phyloP scores from a whole-genome alignment of 2,113 vertebrate genomes.

The Podarcis muralis region DNA sequence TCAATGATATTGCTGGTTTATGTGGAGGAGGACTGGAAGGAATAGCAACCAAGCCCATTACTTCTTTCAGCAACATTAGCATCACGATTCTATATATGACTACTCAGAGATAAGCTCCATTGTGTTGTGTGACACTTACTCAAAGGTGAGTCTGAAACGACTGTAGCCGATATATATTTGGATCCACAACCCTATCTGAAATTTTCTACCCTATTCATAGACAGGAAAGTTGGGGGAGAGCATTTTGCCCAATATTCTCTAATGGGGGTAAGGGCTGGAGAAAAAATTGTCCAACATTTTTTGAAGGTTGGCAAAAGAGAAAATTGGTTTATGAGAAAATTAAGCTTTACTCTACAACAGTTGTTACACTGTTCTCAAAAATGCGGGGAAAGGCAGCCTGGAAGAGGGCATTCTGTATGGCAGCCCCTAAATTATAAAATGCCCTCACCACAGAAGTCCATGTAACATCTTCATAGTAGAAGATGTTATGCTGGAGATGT shows the following conservation, averaged over 20 bases:
- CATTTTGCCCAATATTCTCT: background rate
- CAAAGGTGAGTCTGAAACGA: no score
- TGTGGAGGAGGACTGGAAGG: no score
- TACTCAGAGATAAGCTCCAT: background rate
- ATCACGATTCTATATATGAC: background rate
- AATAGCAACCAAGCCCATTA: no score
- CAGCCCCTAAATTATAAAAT: no score
- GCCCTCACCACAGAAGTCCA: no score
- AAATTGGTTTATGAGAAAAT: background rate
- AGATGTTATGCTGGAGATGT: no score
- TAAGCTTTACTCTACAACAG: background rate
- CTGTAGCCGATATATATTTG: background rate
- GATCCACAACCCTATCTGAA: background rate
- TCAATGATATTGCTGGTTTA: background rate
- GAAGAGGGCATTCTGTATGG: no score
- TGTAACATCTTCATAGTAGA: no score
- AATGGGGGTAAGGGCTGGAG: background rate
- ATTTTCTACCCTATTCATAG: background rate
- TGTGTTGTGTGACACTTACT: no score
- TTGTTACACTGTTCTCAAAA: no score
- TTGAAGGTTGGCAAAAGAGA: background rate
- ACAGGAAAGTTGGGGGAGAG: background rate
- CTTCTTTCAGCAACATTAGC: background rate
- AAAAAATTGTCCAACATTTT: background rate
- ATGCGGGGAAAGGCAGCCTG: no score